Percentiles rank a stretch among this genome's conserved stretches.
Conservation (phyloP, 2,797 vertebrate genomes). For the Chaunax sp. region DNA sequence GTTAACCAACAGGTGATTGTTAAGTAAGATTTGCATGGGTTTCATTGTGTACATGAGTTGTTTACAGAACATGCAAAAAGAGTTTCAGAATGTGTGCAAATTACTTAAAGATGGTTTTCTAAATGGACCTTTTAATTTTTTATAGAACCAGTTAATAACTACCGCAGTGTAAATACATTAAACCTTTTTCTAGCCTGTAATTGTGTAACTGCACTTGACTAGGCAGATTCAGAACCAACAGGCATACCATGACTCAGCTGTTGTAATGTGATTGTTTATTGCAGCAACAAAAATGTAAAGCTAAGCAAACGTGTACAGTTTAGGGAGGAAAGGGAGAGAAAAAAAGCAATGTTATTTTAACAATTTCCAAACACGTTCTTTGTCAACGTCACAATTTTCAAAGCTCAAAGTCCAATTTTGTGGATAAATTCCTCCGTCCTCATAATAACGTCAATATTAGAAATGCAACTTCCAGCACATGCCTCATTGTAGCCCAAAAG, state of each 20-base stretch:
- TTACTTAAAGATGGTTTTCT: neutral
- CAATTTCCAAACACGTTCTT: constrained; percentile 11
- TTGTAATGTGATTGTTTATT: constrained; percentile 75
- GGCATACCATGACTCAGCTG: constrained; percentile 5
- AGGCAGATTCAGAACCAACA: fast-evolving
- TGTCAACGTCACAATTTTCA: neutral
- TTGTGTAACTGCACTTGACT: neutral
- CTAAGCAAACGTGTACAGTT: constrained; percentile 44
- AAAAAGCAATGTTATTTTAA: constrained; percentile 7
- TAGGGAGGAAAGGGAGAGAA: neutral
- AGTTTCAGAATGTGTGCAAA: neutral
- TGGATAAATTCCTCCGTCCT: neutral
- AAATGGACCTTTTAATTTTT: neutral
- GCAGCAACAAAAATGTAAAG: constrained; percentile 51
- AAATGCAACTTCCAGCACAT: neutral
- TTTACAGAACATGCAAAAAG: neutral
- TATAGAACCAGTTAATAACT: no score
- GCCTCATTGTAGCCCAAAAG: neutral
- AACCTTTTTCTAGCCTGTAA: no score
- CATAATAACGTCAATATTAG: neutral
- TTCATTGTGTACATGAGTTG: neutral
- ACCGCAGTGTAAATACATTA: no score
- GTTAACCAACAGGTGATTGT: no score
- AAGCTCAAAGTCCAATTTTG: neutral
- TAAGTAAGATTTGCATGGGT: no score